A percentile compares a stretch with the other conserved stretches of the same genome.
Evolutionary conservation across 2,888 invertebrate species (phyloP).

Genomic region (Conistra vaccinii): DNA sequence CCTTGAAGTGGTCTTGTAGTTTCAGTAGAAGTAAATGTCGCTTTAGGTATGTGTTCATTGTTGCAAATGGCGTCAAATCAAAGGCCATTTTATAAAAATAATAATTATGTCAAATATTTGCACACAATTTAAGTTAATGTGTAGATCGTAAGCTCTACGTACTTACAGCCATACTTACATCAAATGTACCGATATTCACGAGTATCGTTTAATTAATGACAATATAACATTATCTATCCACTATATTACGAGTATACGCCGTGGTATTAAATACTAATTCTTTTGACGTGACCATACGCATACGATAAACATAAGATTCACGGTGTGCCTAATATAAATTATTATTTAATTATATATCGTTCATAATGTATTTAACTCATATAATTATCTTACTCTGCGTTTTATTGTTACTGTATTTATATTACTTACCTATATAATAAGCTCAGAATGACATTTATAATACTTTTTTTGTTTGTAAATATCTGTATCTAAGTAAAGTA

Average conservation of each 20-base stretch:
- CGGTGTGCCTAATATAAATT: conserved; percentile 68
- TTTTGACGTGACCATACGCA: conserved; percentile 63
- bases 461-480: conserved; percentile 78
- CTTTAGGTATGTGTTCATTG: conserved; percentile 48
- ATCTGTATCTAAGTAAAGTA: conserved; percentile 78
- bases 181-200: conserved; percentile 49
- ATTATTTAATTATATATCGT: conserved; percentile 55
- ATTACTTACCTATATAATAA: conserved; percentile 70
- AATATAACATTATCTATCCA: conserved; percentile 27
- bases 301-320: conserved; percentile 62
- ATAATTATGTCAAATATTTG: conserved; percentile 22
- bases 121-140: conserved; percentile 49
- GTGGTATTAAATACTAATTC: conserved; percentile 55
- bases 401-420: conserved; percentile 57
- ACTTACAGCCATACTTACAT: conserved; percentile 60
- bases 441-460: conserved; percentile 65
- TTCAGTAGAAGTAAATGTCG: conserved; percentile 38
- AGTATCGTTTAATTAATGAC: conserved; percentile 44
- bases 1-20: conserved; percentile 33
- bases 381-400: conserved; percentile 35
- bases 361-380: conserved; percentile 55
- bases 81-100: conserved; percentile 36
- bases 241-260: conserved; percentile 25
- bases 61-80: conserved; percentile 34
- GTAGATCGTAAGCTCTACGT: conserved; percentile 56